Evolutionary conservation across 2,113 vertebrate species (phyloP).

Genomic region (Caretta caretta): DNA sequence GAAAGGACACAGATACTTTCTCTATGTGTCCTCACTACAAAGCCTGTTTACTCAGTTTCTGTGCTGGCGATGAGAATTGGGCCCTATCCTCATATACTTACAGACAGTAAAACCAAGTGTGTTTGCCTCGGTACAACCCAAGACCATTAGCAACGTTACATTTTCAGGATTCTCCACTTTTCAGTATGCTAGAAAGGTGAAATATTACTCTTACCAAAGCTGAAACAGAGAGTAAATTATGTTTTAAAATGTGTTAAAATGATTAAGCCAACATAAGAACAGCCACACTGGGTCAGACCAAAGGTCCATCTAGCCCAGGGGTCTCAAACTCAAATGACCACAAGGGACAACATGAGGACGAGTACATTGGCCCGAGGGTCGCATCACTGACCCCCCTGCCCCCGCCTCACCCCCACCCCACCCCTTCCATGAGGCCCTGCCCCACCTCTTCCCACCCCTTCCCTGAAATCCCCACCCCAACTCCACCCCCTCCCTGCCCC

Average conservation of each 20-base stretch:
- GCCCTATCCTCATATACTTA: background rate
- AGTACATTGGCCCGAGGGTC: too few species aligned
- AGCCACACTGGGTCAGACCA: too few species aligned
- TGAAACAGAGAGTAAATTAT: background rate
- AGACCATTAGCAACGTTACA: background rate
- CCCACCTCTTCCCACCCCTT: too few species aligned
- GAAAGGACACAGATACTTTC: background rate
- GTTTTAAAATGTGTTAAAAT: background rate
- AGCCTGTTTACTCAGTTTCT: background rate
- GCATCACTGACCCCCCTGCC: too few species aligned
- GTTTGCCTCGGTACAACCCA: background rate
- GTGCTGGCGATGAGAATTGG: fast-evolving
- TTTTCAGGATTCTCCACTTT: background rate
- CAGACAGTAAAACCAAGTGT: background rate
- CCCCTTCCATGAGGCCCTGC: too few species aligned
- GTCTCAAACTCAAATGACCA: too few species aligned
- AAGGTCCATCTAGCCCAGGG: too few species aligned
- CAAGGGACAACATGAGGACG: too few species aligned
- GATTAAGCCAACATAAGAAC: background rate
- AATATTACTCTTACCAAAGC: background rate
- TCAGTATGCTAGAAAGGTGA: background rate
- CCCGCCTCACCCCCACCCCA: too few species aligned
- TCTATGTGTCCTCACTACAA: background rate
- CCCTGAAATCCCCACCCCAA: too few species aligned
- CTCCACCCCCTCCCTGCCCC: too few species aligned